Evolutionary conservation across 2,797 vertebrate genomes (phyloP).

Genomic region (Macroramphosus scolopax): DNA sequence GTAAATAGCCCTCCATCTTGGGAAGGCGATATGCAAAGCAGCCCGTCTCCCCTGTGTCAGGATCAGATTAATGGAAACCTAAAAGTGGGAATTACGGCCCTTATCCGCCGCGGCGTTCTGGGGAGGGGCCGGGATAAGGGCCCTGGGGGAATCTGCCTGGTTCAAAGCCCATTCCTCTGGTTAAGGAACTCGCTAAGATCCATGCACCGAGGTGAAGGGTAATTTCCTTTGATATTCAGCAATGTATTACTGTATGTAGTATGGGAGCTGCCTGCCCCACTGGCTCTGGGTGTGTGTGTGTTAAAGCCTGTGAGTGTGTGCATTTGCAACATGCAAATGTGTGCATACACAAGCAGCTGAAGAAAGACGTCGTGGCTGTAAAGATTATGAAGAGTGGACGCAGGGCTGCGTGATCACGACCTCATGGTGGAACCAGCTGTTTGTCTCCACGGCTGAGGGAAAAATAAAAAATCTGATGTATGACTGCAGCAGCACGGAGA

Average conservation of each 20-base stretch:
- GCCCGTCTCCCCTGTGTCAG: slow-evolving; percentile 82
- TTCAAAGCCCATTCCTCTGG: slow-evolving; percentile 82
- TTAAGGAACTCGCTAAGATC: slow-evolving; percentile 78
- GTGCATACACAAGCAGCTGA: slow-evolving; percentile 28
- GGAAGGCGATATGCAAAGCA: slow-evolving; percentile 84
- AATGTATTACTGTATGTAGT: slow-evolving; percentile 72
- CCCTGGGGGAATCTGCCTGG: slow-evolving; percentile 77
- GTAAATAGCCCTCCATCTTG: slow-evolving; percentile 83
- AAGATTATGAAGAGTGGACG: slow-evolving; percentile 37
- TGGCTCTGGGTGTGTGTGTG: slow-evolving; percentile 46
- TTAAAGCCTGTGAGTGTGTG: slow-evolving; percentile 26
- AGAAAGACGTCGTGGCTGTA: slow-evolving; percentile 24
- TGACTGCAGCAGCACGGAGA: slow-evolving; percentile 6
- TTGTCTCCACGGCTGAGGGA: no score
- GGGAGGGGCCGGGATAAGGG: slow-evolving; percentile 72
- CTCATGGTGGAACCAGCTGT: neutral
- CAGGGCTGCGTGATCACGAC: slow-evolving; percentile 4
- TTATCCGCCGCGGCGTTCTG: slow-evolving; percentile 76
- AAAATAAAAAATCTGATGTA: slow-evolving; percentile 1
- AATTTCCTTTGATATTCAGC: slow-evolving; percentile 81
- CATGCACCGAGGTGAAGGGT: slow-evolving; percentile 80
- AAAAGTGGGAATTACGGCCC: slow-evolving; percentile 86
- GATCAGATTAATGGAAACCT: slow-evolving; percentile 87
- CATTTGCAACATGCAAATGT: slow-evolving; percentile 56
- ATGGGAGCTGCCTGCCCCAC: slow-evolving; percentile 57